Base-by-base conservation (phyloP, 2,888 invertebrate genomes). In the Nomada hirtipes region DNA sequence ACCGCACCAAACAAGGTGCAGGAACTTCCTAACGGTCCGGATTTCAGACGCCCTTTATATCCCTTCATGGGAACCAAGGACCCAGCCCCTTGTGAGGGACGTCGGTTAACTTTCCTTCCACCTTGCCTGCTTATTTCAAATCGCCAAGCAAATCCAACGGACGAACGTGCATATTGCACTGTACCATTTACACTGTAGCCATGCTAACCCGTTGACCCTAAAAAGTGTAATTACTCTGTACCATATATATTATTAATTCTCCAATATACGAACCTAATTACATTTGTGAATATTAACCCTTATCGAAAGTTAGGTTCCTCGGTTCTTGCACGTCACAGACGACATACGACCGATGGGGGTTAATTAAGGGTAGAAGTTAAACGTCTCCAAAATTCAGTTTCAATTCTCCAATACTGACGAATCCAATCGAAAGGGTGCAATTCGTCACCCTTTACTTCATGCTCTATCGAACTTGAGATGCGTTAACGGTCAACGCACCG, bases 401-500 rank as follows among this genome's bases (percentile, higher is more conserved):
- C n/a, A 3, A 52, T 13, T 15, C 2, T 0, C 20, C 11, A 10
- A 4, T 13, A 59, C 18, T 18, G 2, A 7, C 10, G 18, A 36
- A n/a, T 29, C 2, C 29, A 2, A 18, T 42, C 44, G 11, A 64
- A 72, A 23, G 71, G 72, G 79, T 72, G 44, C 42, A 60, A 52
- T 23, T 42, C 60, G n/a, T 13, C 53, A 4, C 15, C 13, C 53
- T 52, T 80, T 71, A 79, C 65, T 80, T 71, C 63, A 47, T 50
- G 60, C 61, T 65, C 4, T 55, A 26, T 20, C 67, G n/a, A 18
- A 23, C 50, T 36, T 15, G 67, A 68, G 57, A 57, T 57, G 63
- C 64, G 67, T 76, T 76, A 82, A 82, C 82, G 82, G 82, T 82
- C 76, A 76, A 73, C 69, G 73, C 72, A 76, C 77, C 73, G 76